Conservation (phyloP, 2,113 vertebrate species). For the Lasiurus borealis region DNA sequence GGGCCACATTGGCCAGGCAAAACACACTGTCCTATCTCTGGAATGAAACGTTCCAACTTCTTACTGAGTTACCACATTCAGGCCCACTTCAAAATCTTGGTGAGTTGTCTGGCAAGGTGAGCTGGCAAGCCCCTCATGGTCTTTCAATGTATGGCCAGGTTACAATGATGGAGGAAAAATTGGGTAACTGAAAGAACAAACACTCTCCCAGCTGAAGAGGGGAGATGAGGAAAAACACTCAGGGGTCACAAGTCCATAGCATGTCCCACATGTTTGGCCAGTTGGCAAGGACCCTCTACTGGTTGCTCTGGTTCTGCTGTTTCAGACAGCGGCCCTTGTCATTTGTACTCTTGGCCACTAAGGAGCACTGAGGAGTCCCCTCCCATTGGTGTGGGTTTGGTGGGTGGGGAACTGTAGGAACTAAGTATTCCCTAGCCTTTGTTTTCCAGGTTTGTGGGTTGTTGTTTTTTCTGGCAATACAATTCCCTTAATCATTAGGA, state of each 20-base stretch:
- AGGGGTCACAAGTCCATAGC: background rate
- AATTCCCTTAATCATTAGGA: conserved; percentile 27
- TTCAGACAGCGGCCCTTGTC: background rate
- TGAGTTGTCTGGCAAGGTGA: background rate
- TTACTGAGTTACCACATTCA: background rate
- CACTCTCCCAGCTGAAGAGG: background rate
- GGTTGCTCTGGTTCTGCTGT: background rate
- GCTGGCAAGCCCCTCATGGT: background rate
- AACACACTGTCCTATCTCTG: background rate
- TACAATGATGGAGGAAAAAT: background rate
- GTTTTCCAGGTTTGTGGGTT: conserved; percentile 21
- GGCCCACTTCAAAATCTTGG: background rate
- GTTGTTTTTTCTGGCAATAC: conserved; percentile 17
- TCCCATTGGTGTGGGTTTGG: background rate
- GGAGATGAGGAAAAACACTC: background rate
- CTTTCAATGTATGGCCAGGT: background rate
- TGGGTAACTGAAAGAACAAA: background rate
- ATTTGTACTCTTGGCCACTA: background rate
- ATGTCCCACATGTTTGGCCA: background rate
- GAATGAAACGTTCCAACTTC: background rate
- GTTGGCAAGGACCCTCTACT: background rate
- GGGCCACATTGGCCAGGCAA: too few relatives aligned
- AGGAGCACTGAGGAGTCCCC: background rate
- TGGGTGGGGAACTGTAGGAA: background rate
- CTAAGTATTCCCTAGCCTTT: conserved; percentile 6